Evolutionary conservation across 37 sponge, comb jelly and placozoan genomes (phyloP).

Genomic region (Haliclona indistincta): DNA sequence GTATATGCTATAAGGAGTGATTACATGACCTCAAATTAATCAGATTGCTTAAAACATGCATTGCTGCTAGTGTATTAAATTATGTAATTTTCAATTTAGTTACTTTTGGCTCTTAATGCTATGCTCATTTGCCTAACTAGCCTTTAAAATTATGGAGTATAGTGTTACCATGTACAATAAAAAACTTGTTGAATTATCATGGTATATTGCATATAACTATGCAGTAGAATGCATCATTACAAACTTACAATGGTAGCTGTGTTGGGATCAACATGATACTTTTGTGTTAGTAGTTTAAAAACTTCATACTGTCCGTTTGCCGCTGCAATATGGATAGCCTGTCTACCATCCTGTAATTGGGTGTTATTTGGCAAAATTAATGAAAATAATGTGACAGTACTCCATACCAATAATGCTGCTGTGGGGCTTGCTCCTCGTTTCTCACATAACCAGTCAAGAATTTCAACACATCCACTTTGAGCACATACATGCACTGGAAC

Average conservation of each 20-base stretch:
- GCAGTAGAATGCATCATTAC: background rate
- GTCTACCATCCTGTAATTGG: background rate
- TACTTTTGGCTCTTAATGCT: no score
- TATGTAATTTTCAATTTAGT: no score
- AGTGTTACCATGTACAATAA: no score
- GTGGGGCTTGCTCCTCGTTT: conserved; percentile 9
- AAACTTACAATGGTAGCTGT: background rate
- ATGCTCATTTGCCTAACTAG: no score
- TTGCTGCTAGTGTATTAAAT: no score
- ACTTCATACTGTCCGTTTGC: background rate
- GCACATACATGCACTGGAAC: conserved; percentile 24
- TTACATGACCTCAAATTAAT: no score
- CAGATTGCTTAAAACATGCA: no score
- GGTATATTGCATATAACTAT: no score
- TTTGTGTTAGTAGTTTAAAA: background rate
- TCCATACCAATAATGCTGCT: background rate
- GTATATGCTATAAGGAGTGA: no score
- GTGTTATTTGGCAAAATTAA: background rate
- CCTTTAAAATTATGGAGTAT: no score
- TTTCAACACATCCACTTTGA: background rate
- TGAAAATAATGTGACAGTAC: background rate
- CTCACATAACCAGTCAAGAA: conserved; percentile 3
- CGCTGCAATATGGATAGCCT: conserved; percentile 19
- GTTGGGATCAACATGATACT: conserved; percentile 11
- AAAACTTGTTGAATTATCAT: no score